Conservation (phyloP, 1,140 invertebrate genomes). For the Zaprionus ghesquierei region DNA sequence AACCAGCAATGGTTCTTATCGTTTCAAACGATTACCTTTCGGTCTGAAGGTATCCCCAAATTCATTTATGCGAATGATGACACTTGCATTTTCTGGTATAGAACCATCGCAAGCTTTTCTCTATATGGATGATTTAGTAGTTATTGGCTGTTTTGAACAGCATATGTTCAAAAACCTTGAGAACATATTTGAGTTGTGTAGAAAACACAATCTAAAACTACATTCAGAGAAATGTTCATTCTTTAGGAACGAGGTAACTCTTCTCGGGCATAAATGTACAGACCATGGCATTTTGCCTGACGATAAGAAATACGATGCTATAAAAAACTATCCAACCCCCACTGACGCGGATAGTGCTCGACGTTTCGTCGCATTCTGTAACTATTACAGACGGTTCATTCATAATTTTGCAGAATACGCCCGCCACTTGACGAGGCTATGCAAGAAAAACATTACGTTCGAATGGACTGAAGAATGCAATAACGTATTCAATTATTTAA, state of each 20-base stretch:
- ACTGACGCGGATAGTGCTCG: constrained; percentile 4
- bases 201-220: not conserved
- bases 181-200: not conserved
- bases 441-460: constrained; percentile 1
- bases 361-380: constrained; percentile 7
- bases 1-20: not conserved
- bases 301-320: constrained; percentile 3
- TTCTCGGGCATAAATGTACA: constrained; percentile 2
- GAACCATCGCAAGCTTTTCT: constrained; percentile 6
- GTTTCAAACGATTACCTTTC: not conserved
- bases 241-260: too few species aligned
- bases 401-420: not conserved
- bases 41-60: constrained; percentile 6
- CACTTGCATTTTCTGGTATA: constrained; percentile 4
- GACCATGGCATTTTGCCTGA: too few species aligned
- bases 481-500: constrained; percentile 45
- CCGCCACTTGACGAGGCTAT: not conserved
- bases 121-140: not conserved
- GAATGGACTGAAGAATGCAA: constrained; percentile 34
- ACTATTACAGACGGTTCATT: too few species aligned
- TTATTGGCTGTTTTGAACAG: not conserved
- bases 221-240: not conserved
- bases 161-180: constrained; percentile 8
- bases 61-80: constrained; percentile 14
- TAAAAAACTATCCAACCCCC: not conserved